Base-by-base conservation (phyloP, 2,888 invertebrate species). In the Trilocha varians region DNA sequence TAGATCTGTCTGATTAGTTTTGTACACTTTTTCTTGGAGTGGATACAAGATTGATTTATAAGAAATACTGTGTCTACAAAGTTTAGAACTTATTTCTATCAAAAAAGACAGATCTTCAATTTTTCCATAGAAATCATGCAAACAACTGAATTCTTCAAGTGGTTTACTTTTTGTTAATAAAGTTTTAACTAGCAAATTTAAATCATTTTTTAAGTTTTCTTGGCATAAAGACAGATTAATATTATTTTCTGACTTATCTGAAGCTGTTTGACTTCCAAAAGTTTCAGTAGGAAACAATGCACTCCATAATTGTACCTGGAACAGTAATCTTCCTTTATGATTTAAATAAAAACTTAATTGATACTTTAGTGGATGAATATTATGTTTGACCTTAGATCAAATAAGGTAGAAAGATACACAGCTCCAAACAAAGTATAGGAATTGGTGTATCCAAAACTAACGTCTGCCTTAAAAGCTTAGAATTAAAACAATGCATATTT, bases 21-120 rank as follows among this genome's bases (percentile, higher is more conserved):
- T 50, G 60, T 62, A 64, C 35, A 77, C 58, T 61, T 59, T 66
- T 53, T 71, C 77, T 58, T 83, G 80, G 32, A 84, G 58, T 43
- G 59, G 55, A 57, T 77, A 76, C 33, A 82, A 53, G 41, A 78
- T 49, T 17, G 67, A 49, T 55, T 83, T 85, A 46, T 66, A 82
- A 16, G 46, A 43, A 43, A 72, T 55, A 55, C 65, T 70, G 39
- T 64, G 56, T 44, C 71, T 59, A 55, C 78, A 76, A 46, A 84
- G 60, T 55, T 65, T 62, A 39, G 57, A 49, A 41, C 63, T 63
- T 40, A 54, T 50, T 43, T 68, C 59, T 41, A 76, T 57, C 13
- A 84, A 70, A 39, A 66, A 71, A 38, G 18, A 42, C 38, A 65
- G 57, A 53, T 80, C 76, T 41, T 70, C 61, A 52, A 85, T 76